These are phyloP conservation scores for Euwallacea fornicatus DNA, from an alignment of 1,140 invertebrate species.

Conservation along the genomic window DNA sequence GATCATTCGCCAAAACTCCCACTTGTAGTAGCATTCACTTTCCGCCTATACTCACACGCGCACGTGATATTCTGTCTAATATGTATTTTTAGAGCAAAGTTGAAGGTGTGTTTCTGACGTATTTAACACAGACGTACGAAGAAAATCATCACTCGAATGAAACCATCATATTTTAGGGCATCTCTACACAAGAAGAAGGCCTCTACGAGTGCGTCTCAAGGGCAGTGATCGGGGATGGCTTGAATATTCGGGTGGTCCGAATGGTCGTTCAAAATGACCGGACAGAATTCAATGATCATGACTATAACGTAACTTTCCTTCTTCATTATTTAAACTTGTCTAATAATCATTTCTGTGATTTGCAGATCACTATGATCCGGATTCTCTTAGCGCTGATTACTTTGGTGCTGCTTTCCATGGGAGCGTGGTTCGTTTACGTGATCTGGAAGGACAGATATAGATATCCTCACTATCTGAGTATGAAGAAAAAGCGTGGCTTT, in stretches of 20 bases:
- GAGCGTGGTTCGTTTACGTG: slow-evolving; percentile 32
- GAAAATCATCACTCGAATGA: neutral
- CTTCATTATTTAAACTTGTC: neutral
- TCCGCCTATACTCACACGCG: too few species aligned
- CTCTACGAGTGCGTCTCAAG: slow-evolving; percentile 41
- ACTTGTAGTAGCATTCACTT: too few species aligned
- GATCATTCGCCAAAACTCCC: too few species aligned
- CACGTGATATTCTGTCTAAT: neutral
- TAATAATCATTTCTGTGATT: neutral
- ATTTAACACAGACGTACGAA: too few species aligned
- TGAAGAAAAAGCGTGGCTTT: neutral
- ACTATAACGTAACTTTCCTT: slow-evolving; percentile 35
- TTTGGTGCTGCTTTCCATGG: slow-evolving; percentile 33
- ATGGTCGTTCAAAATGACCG: slow-evolving; percentile 37
- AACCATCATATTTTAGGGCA: slow-evolving; percentile 32
- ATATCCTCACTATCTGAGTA: slow-evolving; percentile 39
- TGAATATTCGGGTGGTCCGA: slow-evolving; percentile 34
- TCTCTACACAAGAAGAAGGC: slow-evolving; percentile 41
- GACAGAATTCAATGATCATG: slow-evolving; percentile 38
- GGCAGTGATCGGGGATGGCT: slow-evolving; percentile 23
- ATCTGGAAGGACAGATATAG: slow-evolving; percentile 39
- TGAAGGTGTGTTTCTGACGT: neutral
- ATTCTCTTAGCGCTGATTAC: slow-evolving; percentile 33
- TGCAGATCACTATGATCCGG: slow-evolving; percentile 35
- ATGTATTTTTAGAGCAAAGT: neutral